Conservation (phyloP, 2,113 vertebrate genomes). For the Psephotus haematonotus region DNA sequence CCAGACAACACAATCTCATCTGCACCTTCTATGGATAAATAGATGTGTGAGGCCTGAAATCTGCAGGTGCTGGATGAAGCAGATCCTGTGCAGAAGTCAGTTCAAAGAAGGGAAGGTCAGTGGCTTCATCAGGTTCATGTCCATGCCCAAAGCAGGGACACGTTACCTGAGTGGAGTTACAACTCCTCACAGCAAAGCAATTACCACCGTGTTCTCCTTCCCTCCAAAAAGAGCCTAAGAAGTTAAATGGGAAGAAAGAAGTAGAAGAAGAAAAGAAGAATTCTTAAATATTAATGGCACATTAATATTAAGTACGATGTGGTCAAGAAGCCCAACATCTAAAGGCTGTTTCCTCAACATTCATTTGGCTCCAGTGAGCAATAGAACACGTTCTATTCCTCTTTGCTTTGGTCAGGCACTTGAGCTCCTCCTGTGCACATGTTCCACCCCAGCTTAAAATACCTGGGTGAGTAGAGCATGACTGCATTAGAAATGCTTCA, state of each 20-base stretch:
- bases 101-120: background rate
- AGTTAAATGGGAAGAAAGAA: background rate
- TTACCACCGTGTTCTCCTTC: background rate
- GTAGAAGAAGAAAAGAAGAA: no score
- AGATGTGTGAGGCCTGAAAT: background rate
- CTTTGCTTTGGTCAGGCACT: background rate
- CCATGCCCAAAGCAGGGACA: background rate
- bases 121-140: background rate
- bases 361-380: background rate
- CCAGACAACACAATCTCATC: background rate
- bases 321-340: background rate
- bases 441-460: background rate
- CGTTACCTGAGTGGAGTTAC: background rate
- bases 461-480: background rate
- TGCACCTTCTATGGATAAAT: background rate
- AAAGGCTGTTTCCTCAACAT: background rate
- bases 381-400: background rate
- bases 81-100: rapidly evolving
- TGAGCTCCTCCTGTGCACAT: background rate
- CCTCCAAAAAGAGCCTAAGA: background rate
- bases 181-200: background rate
- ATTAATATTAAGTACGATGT: background rate
- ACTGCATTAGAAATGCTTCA: background rate
- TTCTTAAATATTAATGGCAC: background rate
- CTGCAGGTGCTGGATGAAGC: rapidly evolving